phyloP scores from a whole-genome alignment of 2,888 invertebrate genomes.

The Rhagonycha fulva region DNA sequence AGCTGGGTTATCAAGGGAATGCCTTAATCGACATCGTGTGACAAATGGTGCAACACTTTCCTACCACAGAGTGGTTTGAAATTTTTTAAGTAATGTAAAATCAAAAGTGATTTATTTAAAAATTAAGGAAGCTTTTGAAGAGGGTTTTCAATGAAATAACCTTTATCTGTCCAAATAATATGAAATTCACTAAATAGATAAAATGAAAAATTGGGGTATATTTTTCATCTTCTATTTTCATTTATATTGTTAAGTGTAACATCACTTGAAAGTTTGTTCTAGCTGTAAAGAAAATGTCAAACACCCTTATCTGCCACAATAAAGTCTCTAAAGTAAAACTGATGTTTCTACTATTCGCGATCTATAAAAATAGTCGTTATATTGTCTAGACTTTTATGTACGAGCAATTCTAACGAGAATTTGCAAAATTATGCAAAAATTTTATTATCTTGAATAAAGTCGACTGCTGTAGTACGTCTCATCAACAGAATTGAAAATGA shows the following conservation, averaged over 20 bases:
- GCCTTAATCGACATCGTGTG: not conserved
- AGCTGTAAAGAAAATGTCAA: not conserved
- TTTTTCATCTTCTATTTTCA: not conserved
- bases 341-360: not conserved
- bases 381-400: not conserved
- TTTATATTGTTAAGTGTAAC: not conserved
- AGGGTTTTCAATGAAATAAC: not conserved
- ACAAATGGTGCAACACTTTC: not conserved
- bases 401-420: not conserved
- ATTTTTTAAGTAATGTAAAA: not conserved
- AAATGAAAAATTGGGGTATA: not conserved
- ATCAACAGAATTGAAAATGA: no score
- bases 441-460: not conserved
- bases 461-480: not conserved
- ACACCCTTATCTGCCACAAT: not conserved
- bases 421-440: not conserved
- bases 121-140: not conserved
- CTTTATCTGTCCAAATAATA: not conserved
- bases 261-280: not conserved
- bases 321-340: not conserved
- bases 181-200: not conserved
- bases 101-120: not conserved
- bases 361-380: not conserved
- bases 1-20: not conserved
- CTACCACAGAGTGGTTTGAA: not conserved